Percentiles rank a stretch among this genome's conserved stretches.
Evolutionary conservation across 2,797 vertebrate genomes (phyloP).

Genomic region (Percopsis omiscomaycus): DNA sequence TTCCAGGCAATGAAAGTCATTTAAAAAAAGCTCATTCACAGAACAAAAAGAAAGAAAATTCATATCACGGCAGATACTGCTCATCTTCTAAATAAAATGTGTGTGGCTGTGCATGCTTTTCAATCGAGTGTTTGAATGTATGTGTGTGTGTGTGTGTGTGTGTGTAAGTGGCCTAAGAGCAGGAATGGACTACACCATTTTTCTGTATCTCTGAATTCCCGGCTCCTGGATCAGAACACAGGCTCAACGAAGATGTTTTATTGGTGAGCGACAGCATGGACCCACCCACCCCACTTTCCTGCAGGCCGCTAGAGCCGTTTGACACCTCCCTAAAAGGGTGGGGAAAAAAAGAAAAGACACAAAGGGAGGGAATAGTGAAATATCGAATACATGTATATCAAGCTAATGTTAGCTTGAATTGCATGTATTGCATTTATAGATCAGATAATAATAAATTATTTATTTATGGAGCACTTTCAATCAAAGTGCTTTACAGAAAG

Average conservation of each 20-base stretch:
- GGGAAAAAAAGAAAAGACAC: neutral
- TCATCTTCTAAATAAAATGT: conserved; percentile 93
- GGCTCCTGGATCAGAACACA: conserved; percentile 85
- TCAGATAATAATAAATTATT: too few relatives aligned
- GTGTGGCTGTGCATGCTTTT: conserved; percentile 80
- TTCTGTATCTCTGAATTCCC: conserved; percentile 86
- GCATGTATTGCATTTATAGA: too few relatives aligned
- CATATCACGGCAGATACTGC: conserved; percentile 99
- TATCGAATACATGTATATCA: neutral
- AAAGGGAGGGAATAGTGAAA: conserved; percentile 3
- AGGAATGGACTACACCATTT: conserved; percentile 84
- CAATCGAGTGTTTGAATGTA: conserved; percentile 62
- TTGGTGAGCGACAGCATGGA: conserved; percentile 86
- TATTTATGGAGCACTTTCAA: too few relatives aligned
- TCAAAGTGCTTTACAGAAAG: too few relatives aligned
- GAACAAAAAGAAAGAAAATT: conserved; percentile 99
- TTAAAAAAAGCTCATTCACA: conserved; percentile 99
- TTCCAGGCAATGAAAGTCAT: conserved; percentile 99
- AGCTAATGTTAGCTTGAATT: neutral
- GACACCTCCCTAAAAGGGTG: conserved; percentile 83
- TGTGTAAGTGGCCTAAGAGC: conserved; percentile 67
- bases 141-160: conserved; percentile 37
- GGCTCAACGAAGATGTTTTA: conserved; percentile 86
- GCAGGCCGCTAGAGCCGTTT: conserved; percentile 87
- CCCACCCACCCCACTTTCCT: conserved; percentile 78